Evolutionary conservation across 2,888 invertebrate species (phyloP).

Genomic region (Lordiphosa andalusiaca): DNA sequence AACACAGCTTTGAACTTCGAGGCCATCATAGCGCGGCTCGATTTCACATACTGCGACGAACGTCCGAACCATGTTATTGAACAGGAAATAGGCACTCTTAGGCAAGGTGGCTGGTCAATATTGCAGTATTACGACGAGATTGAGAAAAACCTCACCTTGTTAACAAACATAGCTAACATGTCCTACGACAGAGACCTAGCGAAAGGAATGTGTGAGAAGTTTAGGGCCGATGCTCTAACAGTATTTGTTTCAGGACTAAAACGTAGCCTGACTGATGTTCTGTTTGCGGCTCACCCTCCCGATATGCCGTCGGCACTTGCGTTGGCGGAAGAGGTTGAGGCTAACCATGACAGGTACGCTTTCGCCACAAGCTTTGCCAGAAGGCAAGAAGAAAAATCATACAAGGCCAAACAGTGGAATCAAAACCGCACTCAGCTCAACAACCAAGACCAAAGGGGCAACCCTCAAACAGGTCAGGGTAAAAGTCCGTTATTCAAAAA

Average conservation of each 20-base stretch:
- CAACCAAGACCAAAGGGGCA: too few relatives aligned
- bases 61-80: slow-evolving; percentile 1
- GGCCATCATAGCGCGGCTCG: slow-evolving; percentile 3
- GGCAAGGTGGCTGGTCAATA: slow-evolving; percentile 2
- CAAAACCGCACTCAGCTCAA: too few relatives aligned
- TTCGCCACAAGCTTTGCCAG: too few relatives aligned
- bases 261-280: neutral
- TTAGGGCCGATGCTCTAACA: slow-evolving; percentile 1
- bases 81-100: slow-evolving; percentile 2
- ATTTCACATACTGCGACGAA: slow-evolving; percentile 5
- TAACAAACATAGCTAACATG: slow-evolving; percentile 3
- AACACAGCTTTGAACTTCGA: slow-evolving; percentile 1
- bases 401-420: too few relatives aligned
- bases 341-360: too few relatives aligned
- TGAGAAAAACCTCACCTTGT: slow-evolving; percentile 9
- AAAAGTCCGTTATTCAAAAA: too few relatives aligned
- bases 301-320: too few relatives aligned
- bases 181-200: neutral
- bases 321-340: too few relatives aligned
- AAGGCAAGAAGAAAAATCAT: too few relatives aligned
- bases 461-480: too few relatives aligned
- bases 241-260: slow-evolving; percentile 3
- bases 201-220: neutral
- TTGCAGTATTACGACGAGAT: slow-evolving; percentile 11
- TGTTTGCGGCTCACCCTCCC: too few relatives aligned